A percentile compares a stretch with the other conserved stretches of the same genome.
phyloP scores from a whole-genome alignment of 64 coral and sea anemone species.

The Stylophora pistillata region DNA sequence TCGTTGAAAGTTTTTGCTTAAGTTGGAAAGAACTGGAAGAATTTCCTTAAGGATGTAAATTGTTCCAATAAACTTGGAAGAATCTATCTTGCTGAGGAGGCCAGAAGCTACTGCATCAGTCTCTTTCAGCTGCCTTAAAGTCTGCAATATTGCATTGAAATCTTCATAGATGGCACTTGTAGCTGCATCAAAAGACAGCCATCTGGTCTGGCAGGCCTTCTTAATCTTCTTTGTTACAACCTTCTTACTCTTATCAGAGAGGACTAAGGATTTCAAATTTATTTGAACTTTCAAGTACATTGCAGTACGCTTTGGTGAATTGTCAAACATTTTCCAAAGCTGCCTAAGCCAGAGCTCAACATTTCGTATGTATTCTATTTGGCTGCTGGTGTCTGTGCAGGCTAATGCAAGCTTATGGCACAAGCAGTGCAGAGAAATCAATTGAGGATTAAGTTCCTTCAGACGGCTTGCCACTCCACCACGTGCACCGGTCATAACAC shows the following conservation, averaged over 20 bases:
- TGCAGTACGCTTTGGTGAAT: constrained; percentile 34
- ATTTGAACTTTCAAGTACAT: constrained; percentile 13
- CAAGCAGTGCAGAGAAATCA: constrained; percentile 57
- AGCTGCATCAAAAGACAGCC: constrained; percentile 19
- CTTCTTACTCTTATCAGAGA: constrained; percentile 16
- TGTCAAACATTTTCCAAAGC: constrained; percentile 49
- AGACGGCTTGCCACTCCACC: constrained; percentile 36
- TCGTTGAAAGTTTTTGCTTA: constrained; percentile 27
- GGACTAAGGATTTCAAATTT: constrained; percentile 12
- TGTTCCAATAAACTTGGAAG: constrained; percentile 15
- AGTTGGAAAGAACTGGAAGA: neutral
- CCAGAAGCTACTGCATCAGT: neutral
- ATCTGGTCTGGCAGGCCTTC: constrained; percentile 15
- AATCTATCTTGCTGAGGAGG: neutral
- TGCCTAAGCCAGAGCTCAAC: constrained; percentile 44
- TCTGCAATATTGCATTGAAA: neutral
- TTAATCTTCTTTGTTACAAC: constrained; percentile 23
- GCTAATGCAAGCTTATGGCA: constrained; percentile 54
- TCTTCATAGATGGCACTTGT: neutral
- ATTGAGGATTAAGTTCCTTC: constrained; percentile 9
- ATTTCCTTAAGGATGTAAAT: neutral
- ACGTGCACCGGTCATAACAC: constrained; percentile 40
- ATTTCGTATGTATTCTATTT: constrained; percentile 43
- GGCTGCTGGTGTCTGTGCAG: constrained; percentile 40
- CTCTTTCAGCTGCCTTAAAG: neutral